Conservation (phyloP, 2,888 invertebrate genomes). For the Leptogaster cylindrica region DNA sequence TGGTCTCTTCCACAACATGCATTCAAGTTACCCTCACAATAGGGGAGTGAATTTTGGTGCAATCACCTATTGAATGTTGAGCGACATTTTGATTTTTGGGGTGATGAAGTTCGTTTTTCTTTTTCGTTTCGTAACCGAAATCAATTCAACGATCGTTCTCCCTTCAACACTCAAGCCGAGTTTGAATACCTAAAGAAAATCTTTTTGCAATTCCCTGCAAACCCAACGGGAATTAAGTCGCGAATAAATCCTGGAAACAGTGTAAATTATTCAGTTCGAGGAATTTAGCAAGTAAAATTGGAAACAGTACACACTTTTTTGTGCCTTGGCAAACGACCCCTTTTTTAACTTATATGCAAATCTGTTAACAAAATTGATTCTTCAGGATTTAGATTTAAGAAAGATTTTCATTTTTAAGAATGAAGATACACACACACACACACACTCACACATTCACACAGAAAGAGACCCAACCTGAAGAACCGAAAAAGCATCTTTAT, state of each 20-base stretch:
- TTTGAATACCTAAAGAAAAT: not conserved
- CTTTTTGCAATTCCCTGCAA: not conserved
- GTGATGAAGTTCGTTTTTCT: not conserved
- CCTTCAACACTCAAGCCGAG: not conserved
- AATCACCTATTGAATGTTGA: constrained; percentile 12
- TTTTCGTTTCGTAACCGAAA: constrained; percentile 3
- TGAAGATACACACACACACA: not conserved
- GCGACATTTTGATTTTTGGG: constrained; percentile 36
- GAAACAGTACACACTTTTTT: not conserved
- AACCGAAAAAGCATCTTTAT: too few species aligned
- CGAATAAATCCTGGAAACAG: not conserved
- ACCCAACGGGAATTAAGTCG: not conserved
- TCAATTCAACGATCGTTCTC: not conserved
- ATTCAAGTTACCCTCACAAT: not conserved
- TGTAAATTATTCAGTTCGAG: constrained; percentile 14
- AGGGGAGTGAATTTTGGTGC: constrained; percentile 31
- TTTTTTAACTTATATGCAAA: constrained; percentile 24
- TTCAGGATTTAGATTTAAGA: constrained; percentile 13
- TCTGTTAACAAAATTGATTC: constrained; percentile 24
- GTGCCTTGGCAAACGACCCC: not conserved
- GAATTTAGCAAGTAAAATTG: constrained; percentile 35
- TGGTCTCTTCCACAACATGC: not conserved
- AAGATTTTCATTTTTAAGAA: constrained; percentile 3
- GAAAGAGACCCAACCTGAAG: too few species aligned
- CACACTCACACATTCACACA: too few species aligned